Conservation (phyloP, 1,140 invertebrate species). For the Eulimnadia texana region DNA sequence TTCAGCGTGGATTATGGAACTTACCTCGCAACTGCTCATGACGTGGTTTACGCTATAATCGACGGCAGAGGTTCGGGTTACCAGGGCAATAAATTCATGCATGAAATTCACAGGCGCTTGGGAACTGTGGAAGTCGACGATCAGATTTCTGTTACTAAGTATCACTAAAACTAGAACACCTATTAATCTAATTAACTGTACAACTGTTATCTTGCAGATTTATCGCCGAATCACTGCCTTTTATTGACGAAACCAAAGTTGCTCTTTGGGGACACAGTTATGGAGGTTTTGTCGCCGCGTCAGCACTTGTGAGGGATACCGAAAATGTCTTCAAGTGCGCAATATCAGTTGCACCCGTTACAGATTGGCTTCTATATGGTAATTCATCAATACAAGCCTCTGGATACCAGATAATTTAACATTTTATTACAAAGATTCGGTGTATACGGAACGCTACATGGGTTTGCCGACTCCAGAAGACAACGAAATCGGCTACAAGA, state of each 20-base stretch:
- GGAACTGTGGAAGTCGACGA: slow-evolving; percentile 79
- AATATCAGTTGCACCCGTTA: slow-evolving; percentile 80
- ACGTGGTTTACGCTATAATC: slow-evolving; percentile 70
- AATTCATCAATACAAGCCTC: too few relatives aligned
- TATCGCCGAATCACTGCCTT: slow-evolving; percentile 42
- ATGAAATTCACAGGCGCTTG: slow-evolving; percentile 62
- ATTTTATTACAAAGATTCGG: slow-evolving; percentile 56
- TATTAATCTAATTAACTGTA: too few relatives aligned
- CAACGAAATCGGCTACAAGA: slow-evolving; percentile 57
- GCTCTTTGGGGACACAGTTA: slow-evolving; percentile 85
- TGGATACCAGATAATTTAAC: too few relatives aligned
- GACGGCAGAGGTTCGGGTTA: slow-evolving; percentile 78
- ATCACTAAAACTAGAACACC: slow-evolving; percentile 25
- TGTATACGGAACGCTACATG: slow-evolving; percentile 91
- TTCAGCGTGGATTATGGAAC: slow-evolving; percentile 64
- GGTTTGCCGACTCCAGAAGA: slow-evolving; percentile 55
- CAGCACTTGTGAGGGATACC: slow-evolving; percentile 53
- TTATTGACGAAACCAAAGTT: slow-evolving; percentile 51
- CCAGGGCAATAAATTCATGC: slow-evolving; percentile 65
- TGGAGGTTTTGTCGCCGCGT: slow-evolving; percentile 68
- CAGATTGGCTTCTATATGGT: slow-evolving; percentile 88
- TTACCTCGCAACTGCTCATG: slow-evolving; percentile 69
- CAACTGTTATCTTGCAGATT: slow-evolving; percentile 31
- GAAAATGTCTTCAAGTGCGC: slow-evolving; percentile 67
- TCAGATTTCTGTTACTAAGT: slow-evolving; percentile 67